These are phyloP conservation scores for Hippocampus kuda DNA, from an alignment of 2,797 vertebrate genomes.

Conservation along the genomic window DNA sequence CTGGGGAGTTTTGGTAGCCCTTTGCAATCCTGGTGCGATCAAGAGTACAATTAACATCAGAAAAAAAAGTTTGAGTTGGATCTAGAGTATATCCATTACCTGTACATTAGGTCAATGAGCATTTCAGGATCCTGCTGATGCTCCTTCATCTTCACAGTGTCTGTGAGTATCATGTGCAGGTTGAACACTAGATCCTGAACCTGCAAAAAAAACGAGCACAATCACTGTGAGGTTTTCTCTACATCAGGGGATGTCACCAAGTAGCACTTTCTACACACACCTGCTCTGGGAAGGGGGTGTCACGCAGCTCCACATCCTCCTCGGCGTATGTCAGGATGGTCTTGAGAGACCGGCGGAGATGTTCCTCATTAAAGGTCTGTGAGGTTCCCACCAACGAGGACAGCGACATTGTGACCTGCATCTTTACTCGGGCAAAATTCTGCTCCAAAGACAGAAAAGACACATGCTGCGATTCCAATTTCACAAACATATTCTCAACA, in stretches of 20 bases:
- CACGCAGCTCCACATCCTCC: slow-evolving; percentile 79
- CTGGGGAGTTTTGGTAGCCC: slow-evolving; percentile 88
- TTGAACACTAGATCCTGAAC: slow-evolving; percentile 91
- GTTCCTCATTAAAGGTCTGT: slow-evolving; percentile 83
- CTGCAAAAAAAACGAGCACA: slow-evolving; percentile 44
- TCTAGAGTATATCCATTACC: slow-evolving; percentile 50
- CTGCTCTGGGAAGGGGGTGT: slow-evolving; percentile 84
- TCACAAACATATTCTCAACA: neutral
- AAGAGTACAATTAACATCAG: neutral
- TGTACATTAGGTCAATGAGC: slow-evolving; percentile 90
- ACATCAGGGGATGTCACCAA: neutral
- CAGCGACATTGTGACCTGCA: slow-evolving; percentile 92
- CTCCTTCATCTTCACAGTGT: slow-evolving; percentile 93
- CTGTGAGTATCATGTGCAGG: slow-evolving; percentile 89
- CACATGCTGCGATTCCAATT: neutral
- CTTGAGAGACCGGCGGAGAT: slow-evolving; percentile 81
- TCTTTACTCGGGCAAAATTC: slow-evolving; percentile 93
- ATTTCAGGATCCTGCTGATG: slow-evolving; percentile 91
- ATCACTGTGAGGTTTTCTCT: neutral
- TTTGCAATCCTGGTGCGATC: slow-evolving; percentile 75
- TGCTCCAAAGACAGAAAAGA: slow-evolving; percentile 31
- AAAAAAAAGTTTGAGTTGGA: neutral
- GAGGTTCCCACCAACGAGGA: slow-evolving; percentile 84
- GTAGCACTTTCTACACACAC: slow-evolving; percentile 35
- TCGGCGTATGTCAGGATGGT: slow-evolving; percentile 87